Conservation (phyloP, 2,797 vertebrate genomes). For the Paedocypris micromegethes region DNA sequence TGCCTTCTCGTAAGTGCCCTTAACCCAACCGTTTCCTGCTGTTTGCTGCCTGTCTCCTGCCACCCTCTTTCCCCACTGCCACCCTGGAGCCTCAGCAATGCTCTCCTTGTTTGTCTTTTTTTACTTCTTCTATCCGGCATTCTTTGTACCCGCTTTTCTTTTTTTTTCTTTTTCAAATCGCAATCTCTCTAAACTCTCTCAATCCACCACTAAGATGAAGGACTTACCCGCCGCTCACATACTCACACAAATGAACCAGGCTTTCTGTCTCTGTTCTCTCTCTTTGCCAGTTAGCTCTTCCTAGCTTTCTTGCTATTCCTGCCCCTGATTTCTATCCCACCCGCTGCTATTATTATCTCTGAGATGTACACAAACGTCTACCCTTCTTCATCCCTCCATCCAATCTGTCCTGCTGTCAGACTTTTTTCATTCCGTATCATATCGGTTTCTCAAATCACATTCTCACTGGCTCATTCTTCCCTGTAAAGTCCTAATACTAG, state of each 20-base stretch:
- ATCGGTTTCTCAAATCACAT: neutral
- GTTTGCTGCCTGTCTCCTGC: conserved; percentile 17
- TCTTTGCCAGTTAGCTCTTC: conserved; percentile 10
- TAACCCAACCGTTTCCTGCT: conserved; percentile 35
- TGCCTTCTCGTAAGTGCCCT: conserved; percentile 88
- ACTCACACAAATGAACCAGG: neutral
- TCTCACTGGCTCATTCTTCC: conserved; percentile 1
- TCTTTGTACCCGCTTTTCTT: conserved; percentile 6
- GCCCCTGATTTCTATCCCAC: neutral
- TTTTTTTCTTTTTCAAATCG: conserved; percentile 1
- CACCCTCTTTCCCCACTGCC: conserved; percentile 8
- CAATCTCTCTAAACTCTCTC: conserved; percentile 17
- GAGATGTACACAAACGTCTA: conserved; percentile 1
- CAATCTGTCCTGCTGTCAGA: conserved; percentile 7
- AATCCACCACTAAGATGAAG: conserved; percentile 17
- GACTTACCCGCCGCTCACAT: conserved; percentile 4
- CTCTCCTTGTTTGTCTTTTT: conserved; percentile 12
- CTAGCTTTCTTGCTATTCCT: neutral
- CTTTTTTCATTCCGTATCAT: conserved; percentile 5
- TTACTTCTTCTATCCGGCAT: conserved; percentile 2
- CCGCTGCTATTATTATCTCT: conserved; percentile 4
- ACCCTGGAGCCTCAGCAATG: conserved; percentile 3
- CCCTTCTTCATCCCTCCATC: neutral
- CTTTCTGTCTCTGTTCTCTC: conserved; percentile 12
- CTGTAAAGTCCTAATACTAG: neutral